Conservation (phyloP, 2,888 invertebrate genomes). For the Sipha maydis region DNA sequence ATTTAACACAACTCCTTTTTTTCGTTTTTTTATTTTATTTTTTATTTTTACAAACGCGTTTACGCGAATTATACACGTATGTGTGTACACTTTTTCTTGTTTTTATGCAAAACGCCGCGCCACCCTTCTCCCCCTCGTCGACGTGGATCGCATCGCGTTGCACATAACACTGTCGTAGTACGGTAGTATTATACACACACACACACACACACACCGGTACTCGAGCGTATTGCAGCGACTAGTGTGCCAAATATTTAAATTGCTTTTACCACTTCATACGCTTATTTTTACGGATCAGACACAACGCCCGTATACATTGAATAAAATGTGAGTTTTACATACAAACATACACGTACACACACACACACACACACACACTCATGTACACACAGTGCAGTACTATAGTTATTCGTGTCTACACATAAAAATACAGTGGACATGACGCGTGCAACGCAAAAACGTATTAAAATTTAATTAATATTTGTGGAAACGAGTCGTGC, state of each 20-base stretch:
- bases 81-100: not conserved
- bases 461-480: conserved; percentile 20
- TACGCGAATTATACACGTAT: not conserved
- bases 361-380: too few species aligned
- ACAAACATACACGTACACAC: not conserved
- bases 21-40: not conserved
- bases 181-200: too few species aligned
- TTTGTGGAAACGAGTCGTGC: not conserved
- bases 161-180: not conserved
- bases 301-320: conserved; percentile 6
- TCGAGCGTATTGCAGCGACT: not conserved
- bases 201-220: not conserved
- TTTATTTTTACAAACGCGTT: not conserved
- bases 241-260: conserved; percentile 50
- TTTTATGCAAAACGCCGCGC: conserved; percentile 25
- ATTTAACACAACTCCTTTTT: not conserved
- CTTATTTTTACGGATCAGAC: conserved; percentile 30
- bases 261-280: conserved; percentile 32
- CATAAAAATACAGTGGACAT: not conserved
- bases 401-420: not conserved
- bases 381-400: too few species aligned
- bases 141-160: conserved; percentile 11
- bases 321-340: not conserved
- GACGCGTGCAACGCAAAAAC: too few species aligned
- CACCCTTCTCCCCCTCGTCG: not conserved